phyloP scores from a whole-genome alignment of 2,113 vertebrate species.

The Cichladusa arquata region DNA sequence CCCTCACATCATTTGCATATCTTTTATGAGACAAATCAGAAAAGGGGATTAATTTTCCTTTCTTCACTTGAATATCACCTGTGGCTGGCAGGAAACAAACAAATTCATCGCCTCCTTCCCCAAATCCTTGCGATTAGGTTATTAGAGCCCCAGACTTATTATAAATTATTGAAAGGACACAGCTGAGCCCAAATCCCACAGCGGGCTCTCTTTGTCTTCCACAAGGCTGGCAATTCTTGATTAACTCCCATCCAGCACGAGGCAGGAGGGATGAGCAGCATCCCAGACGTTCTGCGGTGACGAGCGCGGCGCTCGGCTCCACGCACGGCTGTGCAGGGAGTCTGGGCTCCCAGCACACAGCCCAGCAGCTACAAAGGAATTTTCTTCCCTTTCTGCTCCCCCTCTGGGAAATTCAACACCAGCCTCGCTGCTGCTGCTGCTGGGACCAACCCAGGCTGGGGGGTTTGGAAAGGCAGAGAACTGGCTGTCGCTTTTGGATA shows the following conservation, averaged over 20 bases:
- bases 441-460: not conserved
- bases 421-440: not conserved
- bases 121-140: slow-evolving; percentile 40
- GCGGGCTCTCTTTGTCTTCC: not conserved
- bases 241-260: not conserved
- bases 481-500: not conserved
- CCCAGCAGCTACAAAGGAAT: not conserved
- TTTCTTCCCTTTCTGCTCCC: not conserved
- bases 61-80: slow-evolving; percentile 25
- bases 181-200: slow-evolving; percentile 32
- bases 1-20: slow-evolving; percentile 3
- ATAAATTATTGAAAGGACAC: slow-evolving; percentile 45
- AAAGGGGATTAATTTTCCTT: slow-evolving; percentile 35
- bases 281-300: accelerated
- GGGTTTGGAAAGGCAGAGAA: not conserved
- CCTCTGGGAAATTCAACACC: not conserved
- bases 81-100: slow-evolving; percentile 31
- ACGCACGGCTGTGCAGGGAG: not conserved
- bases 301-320: too few species aligned
- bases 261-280: not conserved
- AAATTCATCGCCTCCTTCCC: slow-evolving; percentile 5
- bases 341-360: not conserved
- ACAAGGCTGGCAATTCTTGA: not conserved
- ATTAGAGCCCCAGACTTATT: slow-evolving; percentile 9
- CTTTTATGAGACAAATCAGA: slow-evolving; percentile 36